A percentile compares a stretch with the other conserved stretches of the same genome.
Evolutionary conservation across 92 coral and sea anemone species (phyloP).

Genomic region (Meandrina meandrites): DNA sequence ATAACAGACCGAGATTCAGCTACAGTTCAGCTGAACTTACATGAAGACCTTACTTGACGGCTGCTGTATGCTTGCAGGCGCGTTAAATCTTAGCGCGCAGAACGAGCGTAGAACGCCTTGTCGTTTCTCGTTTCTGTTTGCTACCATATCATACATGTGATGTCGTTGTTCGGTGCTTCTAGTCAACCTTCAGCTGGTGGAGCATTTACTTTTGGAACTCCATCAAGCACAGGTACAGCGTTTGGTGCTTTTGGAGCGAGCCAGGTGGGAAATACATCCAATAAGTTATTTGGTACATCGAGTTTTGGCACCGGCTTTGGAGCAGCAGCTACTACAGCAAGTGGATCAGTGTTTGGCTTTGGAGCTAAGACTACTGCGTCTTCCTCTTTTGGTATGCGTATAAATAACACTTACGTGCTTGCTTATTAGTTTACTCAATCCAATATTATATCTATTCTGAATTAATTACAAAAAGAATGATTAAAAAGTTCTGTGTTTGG

Average conservation of each 20-base stretch:
- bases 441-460: background rate
- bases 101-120: background rate
- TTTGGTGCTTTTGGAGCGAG: constrained; percentile 57
- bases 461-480: too few relatives aligned
- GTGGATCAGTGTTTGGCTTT: constrained; percentile 43
- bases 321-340: constrained; percentile 33
- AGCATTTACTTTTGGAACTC: constrained; percentile 57
- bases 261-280: constrained; percentile 27
- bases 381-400: constrained; percentile 62
- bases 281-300: constrained; percentile 55
- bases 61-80: constrained; percentile 28
- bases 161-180: constrained; percentile 38
- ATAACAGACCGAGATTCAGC: too few relatives aligned
- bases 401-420: background rate
- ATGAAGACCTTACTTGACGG: background rate
- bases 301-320: constrained; percentile 49
- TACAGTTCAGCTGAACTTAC: background rate
- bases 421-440: background rate
- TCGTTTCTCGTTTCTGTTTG: background rate
- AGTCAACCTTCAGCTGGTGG: constrained; percentile 43
- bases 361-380: constrained; percentile 72
- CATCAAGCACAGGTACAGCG: constrained; percentile 41
- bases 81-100: background rate
- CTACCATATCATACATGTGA: background rate
- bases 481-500: too few relatives aligned